These are phyloP conservation scores for Cepphus grylle DNA, from an alignment of 2,113 vertebrate genomes.

Conservation along the genomic window DNA sequence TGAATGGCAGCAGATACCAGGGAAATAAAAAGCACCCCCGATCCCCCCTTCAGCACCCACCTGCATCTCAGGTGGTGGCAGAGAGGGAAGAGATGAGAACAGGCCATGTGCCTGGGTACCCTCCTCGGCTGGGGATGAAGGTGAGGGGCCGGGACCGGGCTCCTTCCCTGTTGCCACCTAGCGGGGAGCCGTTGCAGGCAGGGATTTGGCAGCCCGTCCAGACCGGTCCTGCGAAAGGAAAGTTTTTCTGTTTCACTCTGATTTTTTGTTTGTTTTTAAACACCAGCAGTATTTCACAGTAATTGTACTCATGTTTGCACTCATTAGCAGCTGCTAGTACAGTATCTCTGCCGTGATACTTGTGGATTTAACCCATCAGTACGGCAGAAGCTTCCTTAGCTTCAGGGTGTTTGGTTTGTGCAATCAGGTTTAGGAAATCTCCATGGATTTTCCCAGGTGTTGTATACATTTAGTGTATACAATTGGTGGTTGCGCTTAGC, in stretches of 20 bases:
- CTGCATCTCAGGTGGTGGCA: neutral
- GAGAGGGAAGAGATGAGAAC: neutral
- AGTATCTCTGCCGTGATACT: neutral
- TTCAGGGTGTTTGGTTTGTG: neutral
- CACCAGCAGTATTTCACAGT: neutral
- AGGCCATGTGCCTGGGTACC: neutral
- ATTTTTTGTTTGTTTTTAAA: conserved; percentile 23
- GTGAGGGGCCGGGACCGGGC: neutral
- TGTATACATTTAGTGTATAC: neutral
- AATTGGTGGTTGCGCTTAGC: neutral
- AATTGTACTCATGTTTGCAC: neutral
- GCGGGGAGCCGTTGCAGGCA: neutral
- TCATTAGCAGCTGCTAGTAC: neutral
- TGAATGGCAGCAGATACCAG: neutral
- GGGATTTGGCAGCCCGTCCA: neutral
- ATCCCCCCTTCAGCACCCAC: neutral
- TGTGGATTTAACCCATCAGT: neutral
- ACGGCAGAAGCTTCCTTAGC: neutral
- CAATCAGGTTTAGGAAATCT: neutral
- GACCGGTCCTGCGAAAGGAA: neutral
- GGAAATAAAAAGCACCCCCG: neutral
- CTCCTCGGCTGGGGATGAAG: accelerated
- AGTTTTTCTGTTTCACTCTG: neutral
- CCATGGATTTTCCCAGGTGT: conserved; percentile 25
- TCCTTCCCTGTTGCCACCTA: neutral